These are phyloP conservation scores for Tenthredo mesomela DNA, from an alignment of 2,888 invertebrate genomes.

Conservation along the genomic window DNA sequence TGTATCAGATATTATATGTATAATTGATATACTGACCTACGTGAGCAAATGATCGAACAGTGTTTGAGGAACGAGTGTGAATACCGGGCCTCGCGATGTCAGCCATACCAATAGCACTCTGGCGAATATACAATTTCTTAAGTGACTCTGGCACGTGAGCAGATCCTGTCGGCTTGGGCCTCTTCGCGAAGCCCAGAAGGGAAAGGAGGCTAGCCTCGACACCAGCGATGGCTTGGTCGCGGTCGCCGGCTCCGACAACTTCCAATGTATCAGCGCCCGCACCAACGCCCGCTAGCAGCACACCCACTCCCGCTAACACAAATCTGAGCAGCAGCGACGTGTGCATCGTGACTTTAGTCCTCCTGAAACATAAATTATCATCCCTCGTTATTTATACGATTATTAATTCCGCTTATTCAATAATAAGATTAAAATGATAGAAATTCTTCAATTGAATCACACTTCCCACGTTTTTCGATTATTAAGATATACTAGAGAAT, in stretches of 20 bases:
- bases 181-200: constrained; percentile 81
- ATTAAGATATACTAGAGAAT: background rate
- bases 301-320: constrained; percentile 75
- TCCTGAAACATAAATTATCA: constrained; percentile 65
- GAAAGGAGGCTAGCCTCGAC: constrained; percentile 83
- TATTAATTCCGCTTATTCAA: background rate
- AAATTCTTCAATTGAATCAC: background rate
- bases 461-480: background rate
- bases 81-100: constrained; percentile 85
- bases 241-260: constrained; percentile 65
- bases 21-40: constrained; percentile 81
- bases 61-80: constrained; percentile 89
- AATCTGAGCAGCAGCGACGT: constrained; percentile 76
- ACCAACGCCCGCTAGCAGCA: constrained; percentile 66
- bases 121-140: constrained; percentile 87
- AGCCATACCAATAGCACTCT: constrained; percentile 84
- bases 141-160: constrained; percentile 88
- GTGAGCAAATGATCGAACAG: constrained; percentile 91
- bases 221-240: constrained; percentile 76
- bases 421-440: background rate
- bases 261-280: constrained; percentile 70
- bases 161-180: constrained; percentile 80
- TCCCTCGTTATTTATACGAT: background rate
- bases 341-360: constrained; percentile 76
- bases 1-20: background rate